These are phyloP conservation scores for Nesidiocoris tenuis DNA, from an alignment of 2,888 invertebrate species.

Conservation along the genomic window DNA sequence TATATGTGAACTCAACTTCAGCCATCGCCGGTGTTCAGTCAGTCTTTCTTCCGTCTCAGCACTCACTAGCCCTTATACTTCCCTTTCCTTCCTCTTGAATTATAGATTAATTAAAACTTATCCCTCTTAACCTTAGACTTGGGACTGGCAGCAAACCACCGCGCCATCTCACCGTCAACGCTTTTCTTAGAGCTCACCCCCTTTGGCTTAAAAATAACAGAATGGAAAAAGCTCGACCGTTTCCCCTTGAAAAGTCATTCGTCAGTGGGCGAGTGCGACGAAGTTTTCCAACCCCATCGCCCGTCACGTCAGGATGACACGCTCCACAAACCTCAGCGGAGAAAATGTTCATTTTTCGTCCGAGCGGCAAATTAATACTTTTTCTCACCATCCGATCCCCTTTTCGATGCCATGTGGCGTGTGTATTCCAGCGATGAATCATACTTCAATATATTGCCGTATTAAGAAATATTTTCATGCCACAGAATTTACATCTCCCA, in stretches of 20 bases:
- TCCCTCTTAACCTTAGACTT: slow-evolving; percentile 24
- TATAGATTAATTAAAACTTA: slow-evolving; percentile 33
- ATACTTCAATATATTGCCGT: no score
- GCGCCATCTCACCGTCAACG: not conserved
- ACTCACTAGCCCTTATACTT: not conserved
- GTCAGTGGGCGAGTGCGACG: not conserved
- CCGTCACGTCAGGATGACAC: not conserved
- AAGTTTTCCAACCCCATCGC: not conserved
- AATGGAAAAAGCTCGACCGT: slow-evolving; percentile 15
- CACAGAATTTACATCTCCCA: no score
- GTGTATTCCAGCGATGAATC: no score
- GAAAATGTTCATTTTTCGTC: not conserved
- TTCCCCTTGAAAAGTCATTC: not conserved
- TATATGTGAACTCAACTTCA: no score
- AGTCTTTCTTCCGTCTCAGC: no score
- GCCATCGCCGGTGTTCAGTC: no score
- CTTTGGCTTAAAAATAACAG: slow-evolving; percentile 3
- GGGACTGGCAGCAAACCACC: not conserved
- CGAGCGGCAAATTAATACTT: not conserved
- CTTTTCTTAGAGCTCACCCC: no score
- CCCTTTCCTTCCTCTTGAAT: slow-evolving; percentile 16
- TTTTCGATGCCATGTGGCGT: no score
- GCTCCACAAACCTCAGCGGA: not conserved
- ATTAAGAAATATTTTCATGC: no score
- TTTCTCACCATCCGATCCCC: no score